These are phyloP conservation scores for Hyppa rectilinea DNA, from an alignment of 2,888 invertebrate species.

Conservation along the genomic window DNA sequence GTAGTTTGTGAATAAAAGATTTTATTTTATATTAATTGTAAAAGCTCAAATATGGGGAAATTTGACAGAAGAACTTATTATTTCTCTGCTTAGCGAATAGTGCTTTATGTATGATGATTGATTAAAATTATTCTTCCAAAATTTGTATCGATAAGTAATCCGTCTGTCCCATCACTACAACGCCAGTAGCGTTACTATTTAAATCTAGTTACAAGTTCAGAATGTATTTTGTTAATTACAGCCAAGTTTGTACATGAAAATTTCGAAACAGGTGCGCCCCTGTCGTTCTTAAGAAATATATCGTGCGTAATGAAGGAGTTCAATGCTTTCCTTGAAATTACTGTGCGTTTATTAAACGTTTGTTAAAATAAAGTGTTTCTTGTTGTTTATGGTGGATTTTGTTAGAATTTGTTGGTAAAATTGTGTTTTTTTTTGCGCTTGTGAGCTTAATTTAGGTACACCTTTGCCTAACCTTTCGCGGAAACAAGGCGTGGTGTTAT, in stretches of 20 bases:
- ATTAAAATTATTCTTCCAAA: neutral
- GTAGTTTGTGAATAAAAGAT: no score
- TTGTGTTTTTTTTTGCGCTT: neutral
- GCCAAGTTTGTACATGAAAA: conserved; percentile 88
- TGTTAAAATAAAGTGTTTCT: conserved; percentile 23
- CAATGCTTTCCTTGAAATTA: conserved; percentile 50
- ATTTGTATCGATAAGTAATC: conserved; percentile 56
- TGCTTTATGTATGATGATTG: neutral
- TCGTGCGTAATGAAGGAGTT: conserved; percentile 54
- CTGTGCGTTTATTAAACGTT: conserved; percentile 51
- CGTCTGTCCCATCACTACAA: conserved; percentile 58
- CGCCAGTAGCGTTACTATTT: conserved; percentile 86
- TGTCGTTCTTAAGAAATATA: conserved; percentile 76
- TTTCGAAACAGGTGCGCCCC: conserved; percentile 83
- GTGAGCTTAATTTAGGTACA: no score
- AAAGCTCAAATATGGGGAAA: no score
- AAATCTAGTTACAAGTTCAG: conserved; percentile 90
- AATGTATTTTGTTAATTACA: conserved; percentile 90
- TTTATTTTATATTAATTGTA: no score
- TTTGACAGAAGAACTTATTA: neutral
- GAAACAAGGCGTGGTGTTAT: no score
- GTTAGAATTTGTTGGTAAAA: neutral
- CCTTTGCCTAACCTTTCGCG: no score
- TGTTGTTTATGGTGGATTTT: conserved; percentile 7
- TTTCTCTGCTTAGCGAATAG: neutral